Conservation (phyloP, 2,113 vertebrate species). For the Tapirus terrestris region DNA sequence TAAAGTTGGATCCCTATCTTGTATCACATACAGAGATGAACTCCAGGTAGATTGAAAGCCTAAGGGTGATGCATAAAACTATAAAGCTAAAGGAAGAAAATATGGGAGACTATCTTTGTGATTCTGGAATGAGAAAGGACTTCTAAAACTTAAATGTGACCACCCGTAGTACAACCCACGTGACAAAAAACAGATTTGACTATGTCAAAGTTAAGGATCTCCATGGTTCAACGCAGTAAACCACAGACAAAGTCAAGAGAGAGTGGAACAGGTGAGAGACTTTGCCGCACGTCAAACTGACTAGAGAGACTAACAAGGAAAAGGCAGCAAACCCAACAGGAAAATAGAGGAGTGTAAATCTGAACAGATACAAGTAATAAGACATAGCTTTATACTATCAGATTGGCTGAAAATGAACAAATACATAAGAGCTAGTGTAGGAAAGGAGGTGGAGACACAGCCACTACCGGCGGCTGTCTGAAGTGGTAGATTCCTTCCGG, state of each 20-base stretch:
- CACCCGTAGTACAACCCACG: background rate
- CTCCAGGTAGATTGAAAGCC: background rate
- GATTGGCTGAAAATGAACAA: background rate
- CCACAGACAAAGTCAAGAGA: background rate
- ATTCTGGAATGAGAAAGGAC: background rate
- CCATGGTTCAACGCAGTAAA: background rate
- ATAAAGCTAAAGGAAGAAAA: background rate
- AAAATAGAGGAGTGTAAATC: background rate
- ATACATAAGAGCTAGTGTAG: background rate
- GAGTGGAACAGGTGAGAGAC: background rate
- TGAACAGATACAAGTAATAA: background rate
- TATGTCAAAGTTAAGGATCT: background rate
- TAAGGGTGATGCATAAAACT: background rate
- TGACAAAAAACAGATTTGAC: background rate
- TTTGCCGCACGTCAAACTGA: background rate
- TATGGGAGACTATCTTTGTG: background rate
- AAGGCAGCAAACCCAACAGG: background rate
- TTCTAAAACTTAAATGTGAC: slow-evolving; percentile 15
- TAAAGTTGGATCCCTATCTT: background rate
- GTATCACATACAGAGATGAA: background rate
- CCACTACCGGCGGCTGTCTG: accelerated
- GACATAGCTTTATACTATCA: background rate
- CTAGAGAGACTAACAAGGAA: background rate
- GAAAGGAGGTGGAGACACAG: background rate
- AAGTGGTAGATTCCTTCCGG: background rate